phyloP scores from a whole-genome alignment of 2,113 vertebrate species.

The Sminthopsis crassicaudata region DNA sequence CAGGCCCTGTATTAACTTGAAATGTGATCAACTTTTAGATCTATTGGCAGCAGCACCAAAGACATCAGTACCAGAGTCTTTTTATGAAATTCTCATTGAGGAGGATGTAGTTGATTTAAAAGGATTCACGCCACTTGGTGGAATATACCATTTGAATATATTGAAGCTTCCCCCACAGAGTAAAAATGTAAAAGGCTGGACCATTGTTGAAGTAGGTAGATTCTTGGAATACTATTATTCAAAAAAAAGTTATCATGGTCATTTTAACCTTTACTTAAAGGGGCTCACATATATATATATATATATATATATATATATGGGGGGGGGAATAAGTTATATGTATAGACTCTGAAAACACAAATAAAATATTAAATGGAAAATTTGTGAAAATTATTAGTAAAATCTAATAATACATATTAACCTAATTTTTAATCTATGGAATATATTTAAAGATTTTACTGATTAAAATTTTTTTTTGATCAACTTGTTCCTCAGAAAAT shows the following conservation, averaged over 20 bases:
- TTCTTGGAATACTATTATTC: neutral
- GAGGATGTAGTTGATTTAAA: slow-evolving; percentile 84
- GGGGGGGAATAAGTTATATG: neutral
- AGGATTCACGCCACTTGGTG: slow-evolving; percentile 87
- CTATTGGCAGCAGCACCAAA: neutral
- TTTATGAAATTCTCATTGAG: neutral
- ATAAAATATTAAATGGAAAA: neutral
- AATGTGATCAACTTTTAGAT: slow-evolving; percentile 11
- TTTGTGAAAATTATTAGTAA: neutral
- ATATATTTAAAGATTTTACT: neutral
- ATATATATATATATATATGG: no score
- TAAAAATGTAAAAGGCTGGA: slow-evolving; percentile 85
- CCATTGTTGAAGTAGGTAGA: slow-evolving; percentile 87
- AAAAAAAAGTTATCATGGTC: slow-evolving; percentile 6
- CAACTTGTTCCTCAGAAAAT: neutral
- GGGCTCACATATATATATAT: neutral
- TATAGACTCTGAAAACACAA: slow-evolving; percentile 20
- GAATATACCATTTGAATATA: slow-evolving; percentile 88
- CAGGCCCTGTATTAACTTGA: neutral
- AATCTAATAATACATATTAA: neutral
- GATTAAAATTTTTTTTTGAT: neutral
- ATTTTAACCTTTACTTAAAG: neutral
- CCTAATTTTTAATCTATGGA: neutral
- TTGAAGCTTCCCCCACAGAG: slow-evolving; percentile 89
- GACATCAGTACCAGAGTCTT: neutral